Conservation (phyloP, 2,113 vertebrate genomes). For the Plecturocebus donacophilus region DNA sequence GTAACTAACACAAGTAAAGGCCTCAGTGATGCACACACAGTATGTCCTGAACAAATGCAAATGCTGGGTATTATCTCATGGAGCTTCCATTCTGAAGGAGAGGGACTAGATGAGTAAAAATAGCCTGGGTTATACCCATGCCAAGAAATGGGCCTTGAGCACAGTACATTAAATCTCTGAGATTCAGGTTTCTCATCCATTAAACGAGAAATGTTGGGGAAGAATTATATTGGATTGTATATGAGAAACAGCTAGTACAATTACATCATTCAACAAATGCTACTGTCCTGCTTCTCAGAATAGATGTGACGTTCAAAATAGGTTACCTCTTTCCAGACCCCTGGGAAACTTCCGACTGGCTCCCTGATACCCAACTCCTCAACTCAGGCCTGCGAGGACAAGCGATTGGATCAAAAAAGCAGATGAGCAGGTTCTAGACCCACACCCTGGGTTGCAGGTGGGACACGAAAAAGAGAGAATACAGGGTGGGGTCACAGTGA, state of each 20-base stretch:
- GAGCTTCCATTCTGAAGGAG: neutral
- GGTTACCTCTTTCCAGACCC: neutral
- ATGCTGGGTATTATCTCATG: neutral
- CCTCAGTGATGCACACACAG: neutral
- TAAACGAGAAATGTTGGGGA: neutral
- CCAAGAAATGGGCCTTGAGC: neutral
- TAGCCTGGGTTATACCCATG: neutral
- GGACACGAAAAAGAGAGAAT: neutral
- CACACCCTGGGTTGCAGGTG: accelerated
- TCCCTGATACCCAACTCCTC: neutral
- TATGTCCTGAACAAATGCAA: neutral
- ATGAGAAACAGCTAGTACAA: neutral
- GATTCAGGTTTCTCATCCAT: neutral
- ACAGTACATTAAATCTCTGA: neutral
- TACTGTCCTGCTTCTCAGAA: neutral
- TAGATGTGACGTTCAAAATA: neutral
- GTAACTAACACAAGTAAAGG: neutral
- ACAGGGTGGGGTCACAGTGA: accelerated
- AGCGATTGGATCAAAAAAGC: neutral
- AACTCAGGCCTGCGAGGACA: neutral
- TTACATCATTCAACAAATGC: neutral
- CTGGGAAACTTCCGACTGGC: neutral
- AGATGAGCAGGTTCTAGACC: neutral
- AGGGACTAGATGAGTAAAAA: neutral
- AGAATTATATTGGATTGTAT: neutral